Base-by-base conservation (phyloP, 1,140 invertebrate species). In the Periplaneta americana region DNA sequence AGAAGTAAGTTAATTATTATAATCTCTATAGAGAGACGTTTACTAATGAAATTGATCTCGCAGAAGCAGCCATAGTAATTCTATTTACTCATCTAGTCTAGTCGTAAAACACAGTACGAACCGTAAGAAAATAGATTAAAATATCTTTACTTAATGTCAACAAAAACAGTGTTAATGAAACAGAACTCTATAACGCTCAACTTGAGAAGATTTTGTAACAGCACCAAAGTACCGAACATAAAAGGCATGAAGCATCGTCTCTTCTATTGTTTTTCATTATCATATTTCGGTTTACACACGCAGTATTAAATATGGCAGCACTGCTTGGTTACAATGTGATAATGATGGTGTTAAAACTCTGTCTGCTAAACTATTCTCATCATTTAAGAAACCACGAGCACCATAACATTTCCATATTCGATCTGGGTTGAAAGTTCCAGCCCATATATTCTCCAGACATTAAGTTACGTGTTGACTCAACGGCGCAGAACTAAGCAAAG, bases 371-470 rank as follows among this genome's bases (percentile, higher is more conserved):
- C 48, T 57, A n/a, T 66, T 66, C 48, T 28, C 48, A n/a, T 66
- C 48, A 28, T 66, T 66, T n/a, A n/a, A 66, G 22, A n/a, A 11
- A 28, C n/a, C 28, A 66, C 22, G 28, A 9, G 1, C 5, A 13
- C 75, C 2, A 77, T 34, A 34, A 77, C 13, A 77, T 77, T 77
- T 77, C 31, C 75, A 77, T 77, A 77, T 34, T 77, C 75, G 75
- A 33, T 33, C 31, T 36, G 8, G 33, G 75, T 28, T 33, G 6
- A 77, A 34, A 18, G 2, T 76, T 34, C 22, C 35, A 36, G 75
- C 33, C 32, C 31, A 34, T 75, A n/a, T 75, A 33, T 75, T 34
- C 3, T 18, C 32, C 34, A 34, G 6, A 75, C 75, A 77, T 77
- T 77, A 77, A 77, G 75, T 77, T 34, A 36, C 31, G 33, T 33